These are phyloP conservation scores for Ursus arctos DNA, from an alignment of 2,113 vertebrate genomes.

Conservation along the genomic window DNA sequence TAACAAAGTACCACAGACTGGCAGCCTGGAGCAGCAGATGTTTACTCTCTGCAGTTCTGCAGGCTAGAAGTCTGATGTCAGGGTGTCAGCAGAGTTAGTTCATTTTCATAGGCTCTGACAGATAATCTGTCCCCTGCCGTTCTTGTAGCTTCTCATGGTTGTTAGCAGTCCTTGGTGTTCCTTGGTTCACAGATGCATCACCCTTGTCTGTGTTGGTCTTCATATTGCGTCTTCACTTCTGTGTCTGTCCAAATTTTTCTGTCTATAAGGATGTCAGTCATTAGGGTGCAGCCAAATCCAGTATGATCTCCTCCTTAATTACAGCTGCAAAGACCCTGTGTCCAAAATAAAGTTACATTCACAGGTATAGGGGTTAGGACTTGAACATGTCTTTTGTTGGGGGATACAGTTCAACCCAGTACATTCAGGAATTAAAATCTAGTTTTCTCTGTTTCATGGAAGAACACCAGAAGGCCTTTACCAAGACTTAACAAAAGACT, in stretches of 20 bases:
- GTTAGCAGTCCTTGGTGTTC: not conserved
- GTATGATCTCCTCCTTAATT: not conserved
- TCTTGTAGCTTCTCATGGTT: not conserved
- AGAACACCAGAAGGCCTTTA: not conserved
- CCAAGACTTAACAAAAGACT: not conserved
- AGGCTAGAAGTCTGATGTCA: not conserved
- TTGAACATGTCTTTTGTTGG: not conserved
- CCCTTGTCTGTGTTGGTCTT: not conserved
- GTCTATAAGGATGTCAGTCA: not conserved
- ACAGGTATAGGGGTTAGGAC: not conserved
- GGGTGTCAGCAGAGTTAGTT: not conserved
- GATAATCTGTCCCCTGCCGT: not conserved
- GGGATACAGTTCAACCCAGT: not conserved
- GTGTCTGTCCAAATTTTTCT: not conserved
- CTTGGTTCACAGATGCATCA: not conserved
- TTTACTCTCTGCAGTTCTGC: not conserved
- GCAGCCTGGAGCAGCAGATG: not conserved
- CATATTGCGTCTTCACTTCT: not conserved
- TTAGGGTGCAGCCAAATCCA: not conserved
- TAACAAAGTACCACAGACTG: not conserved
- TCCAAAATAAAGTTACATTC: constrained; percentile 1
- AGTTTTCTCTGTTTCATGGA: constrained; percentile 33
- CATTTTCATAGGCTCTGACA: not conserved
- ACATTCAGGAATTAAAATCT: not conserved
- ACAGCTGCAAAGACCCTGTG: not conserved